Evolutionary conservation across 2,113 vertebrate species (phyloP), one percentile per base, ranked within the genome.

Genomic region (Serinus canaria): DNA sequence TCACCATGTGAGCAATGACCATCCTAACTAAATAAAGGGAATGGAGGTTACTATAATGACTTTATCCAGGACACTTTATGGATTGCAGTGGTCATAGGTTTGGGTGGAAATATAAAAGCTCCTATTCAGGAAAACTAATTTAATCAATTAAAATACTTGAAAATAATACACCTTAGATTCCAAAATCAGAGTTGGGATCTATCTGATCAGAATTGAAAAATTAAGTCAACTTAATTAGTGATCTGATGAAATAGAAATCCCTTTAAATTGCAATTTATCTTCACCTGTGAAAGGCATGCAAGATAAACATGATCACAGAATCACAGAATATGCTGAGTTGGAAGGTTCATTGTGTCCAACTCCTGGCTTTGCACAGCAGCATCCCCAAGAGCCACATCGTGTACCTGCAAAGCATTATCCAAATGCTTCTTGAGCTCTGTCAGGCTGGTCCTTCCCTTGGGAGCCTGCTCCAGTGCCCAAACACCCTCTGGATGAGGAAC

Each of bases 371-470:
- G 53, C 77, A 67, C 33, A 82, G 60, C 19, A 24, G 31, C 10
- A 31, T 43, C 4, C 21, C 21, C 25, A 35, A 37, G 31, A 59
- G 16, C 13, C 5, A 50, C 35, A 50, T 9, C 3, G 5, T 25
- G 35, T 50, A 21, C 13, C 9, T 5, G 6, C 1, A 55, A 3
- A 58, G 8, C 2, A 2, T 8, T 67, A 31, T 30, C 13, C 44
- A 43, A 58, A 30, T 4, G 1, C 37, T 35, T 43, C 44, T 18
- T 59, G 35, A 67, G 0, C 11, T 35, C 35, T 58, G 16, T 3
- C 52, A 59, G 21, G 25, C 10, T 58, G 62, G 4, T 17, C 13
- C 31, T 59, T 1, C 35, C 16, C 52, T 43, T 31, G 13, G 25
- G 52, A 50, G 9, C 37, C 60, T 35, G 0, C 25, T 50, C 31